Percentiles rank a stretch among this genome's conserved stretches.
phyloP scores from a whole-genome alignment of 2,888 invertebrate species.

The Arrhopalites spinosus region DNA sequence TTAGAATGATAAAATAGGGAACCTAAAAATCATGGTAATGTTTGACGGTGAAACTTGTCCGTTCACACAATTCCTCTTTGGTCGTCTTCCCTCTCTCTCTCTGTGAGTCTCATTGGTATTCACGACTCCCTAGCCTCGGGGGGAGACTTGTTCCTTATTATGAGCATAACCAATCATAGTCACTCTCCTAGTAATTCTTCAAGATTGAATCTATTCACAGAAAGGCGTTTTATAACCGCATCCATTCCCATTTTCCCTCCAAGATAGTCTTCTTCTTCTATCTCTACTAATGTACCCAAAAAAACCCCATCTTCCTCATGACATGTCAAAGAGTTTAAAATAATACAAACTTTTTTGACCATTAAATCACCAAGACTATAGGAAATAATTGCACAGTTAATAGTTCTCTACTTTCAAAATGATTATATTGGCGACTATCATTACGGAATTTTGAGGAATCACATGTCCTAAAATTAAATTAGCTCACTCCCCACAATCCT shows the following conservation, averaged over 20 bases:
- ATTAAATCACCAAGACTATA: too few species aligned
- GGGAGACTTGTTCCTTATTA: slow-evolving; percentile 16
- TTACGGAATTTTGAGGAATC: too few species aligned
- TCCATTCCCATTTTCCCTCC: not conserved
- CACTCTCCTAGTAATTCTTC: not conserved
- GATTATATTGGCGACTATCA: too few species aligned
- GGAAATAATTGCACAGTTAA: too few species aligned
- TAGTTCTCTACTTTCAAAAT: too few species aligned
- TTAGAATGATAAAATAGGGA: slow-evolving; percentile 19
- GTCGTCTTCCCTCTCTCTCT: slow-evolving; percentile 1
- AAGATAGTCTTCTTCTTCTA: too few species aligned
- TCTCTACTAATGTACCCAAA: too few species aligned
- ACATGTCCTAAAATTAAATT: too few species aligned
- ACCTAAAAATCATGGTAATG: slow-evolving; percentile 12
- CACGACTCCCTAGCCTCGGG: slow-evolving; percentile 38
- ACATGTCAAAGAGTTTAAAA: too few species aligned
- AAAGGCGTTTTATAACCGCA: not conserved
- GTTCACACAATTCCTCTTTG: not conserved
- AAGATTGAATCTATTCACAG: not conserved
- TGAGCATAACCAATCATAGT: slow-evolving; percentile 33
- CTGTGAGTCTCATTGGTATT: slow-evolving; percentile 35
- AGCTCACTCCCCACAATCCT: too few species aligned
- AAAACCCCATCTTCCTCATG: too few species aligned
- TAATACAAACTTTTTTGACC: too few species aligned
- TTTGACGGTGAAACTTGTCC: not conserved